Evolutionary conservation across 2,113 vertebrate species (phyloP), one percentile per base, ranked within the genome.

Genomic region (Lycocorax pyrrhopterus): DNA sequence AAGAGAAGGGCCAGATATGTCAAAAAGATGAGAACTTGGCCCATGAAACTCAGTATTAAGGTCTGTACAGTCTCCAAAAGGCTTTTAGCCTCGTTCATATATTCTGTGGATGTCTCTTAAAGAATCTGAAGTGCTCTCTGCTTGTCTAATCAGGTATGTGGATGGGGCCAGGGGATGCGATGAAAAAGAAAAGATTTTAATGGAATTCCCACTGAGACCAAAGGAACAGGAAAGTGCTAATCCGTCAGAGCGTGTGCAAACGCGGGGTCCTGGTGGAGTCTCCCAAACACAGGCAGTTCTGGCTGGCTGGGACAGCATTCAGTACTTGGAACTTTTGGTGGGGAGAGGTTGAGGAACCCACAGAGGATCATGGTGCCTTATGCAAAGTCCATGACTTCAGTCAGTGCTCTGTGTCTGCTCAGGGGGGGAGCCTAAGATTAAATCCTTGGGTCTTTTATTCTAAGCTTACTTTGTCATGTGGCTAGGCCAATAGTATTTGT

Each of bases 21-120:
- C 19, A 72, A 67, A 79, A 63, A 73, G 21, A 79, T 53, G 75
- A 93, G 17, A 75, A 73, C 78, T 79, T 90, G 58, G 27, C 58
- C 49, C 17, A 43, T 39, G 30, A 92, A 85, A 79, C 33, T 76
- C 78, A 72, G 76, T 80, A 87, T 68, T 85, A 80, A 83, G 37
- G 41, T 46, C 41, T 79, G 43, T 68, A 16, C 1, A 3, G 32
- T 53, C 53, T 94, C 75, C 63, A 89, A 64, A 93, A 90, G 84
- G 25, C 52, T 84, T 87, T 90, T 87, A 81, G 44, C 14, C 12
- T 68, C 75, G 63, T 84, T 78, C 56, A 59, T 81, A 39, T 85
- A 79, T 87, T 94, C 58, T 62, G 22, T 76, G 43, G 9, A 19
- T 82, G n/a, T 64, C 81, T 87, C 62, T 53, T 69, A 79, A 87